Base-by-base conservation (phyloP, 2,797 vertebrate genomes). In the Cryptoprocta ferox region DNA sequence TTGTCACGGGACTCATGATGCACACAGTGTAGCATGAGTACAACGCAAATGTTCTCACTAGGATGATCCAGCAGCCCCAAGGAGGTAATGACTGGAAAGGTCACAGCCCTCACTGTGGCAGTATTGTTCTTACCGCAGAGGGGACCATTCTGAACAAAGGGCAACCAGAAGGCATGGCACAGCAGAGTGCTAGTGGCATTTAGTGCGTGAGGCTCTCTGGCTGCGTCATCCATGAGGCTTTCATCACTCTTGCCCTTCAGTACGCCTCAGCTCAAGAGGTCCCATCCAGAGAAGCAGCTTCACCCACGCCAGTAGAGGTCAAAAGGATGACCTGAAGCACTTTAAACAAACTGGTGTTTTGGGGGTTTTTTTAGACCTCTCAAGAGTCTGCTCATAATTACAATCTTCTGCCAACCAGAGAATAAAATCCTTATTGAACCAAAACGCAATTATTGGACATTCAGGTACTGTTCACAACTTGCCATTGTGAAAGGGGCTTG, bases 71-170 rank as follows among this genome's bases (percentile, higher is more conserved):
- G 82, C 84, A 63, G 92, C 95, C 59, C 45, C 2, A 18, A 61
- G 85, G 95, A 94, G 96, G 84, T 42, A 16, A 26, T 18, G 75
- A 68, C 45, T 14, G 28, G 70, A 87, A 94, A 94, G 79, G 93
- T 91, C 95, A 89, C 79, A 45, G 96, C n/a, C 82, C 50, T 73
- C 32, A 91, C 89, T 91, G 75, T 78, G 70, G 79, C 30, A 5
- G 18, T 18, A 75, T 35, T 83, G 95, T 91, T 82, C 89, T 93
- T 48, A 24, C n/a, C 1, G 15, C 32, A 37, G 18, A 86, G 28
- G 80, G 78, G 81, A 73, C n/a, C 0, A 0, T 14, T 66, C 26
- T 18, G 79, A 80, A 88, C 66, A 89, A 89, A 85, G 50, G 73
- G 91, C 81, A 30, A 9, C 0, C n/a, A 86, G 19, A 79, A 37